These are phyloP conservation scores for Phalacrocorax carbo DNA, from an alignment of 2,113 vertebrate genomes.

Conservation along the genomic window DNA sequence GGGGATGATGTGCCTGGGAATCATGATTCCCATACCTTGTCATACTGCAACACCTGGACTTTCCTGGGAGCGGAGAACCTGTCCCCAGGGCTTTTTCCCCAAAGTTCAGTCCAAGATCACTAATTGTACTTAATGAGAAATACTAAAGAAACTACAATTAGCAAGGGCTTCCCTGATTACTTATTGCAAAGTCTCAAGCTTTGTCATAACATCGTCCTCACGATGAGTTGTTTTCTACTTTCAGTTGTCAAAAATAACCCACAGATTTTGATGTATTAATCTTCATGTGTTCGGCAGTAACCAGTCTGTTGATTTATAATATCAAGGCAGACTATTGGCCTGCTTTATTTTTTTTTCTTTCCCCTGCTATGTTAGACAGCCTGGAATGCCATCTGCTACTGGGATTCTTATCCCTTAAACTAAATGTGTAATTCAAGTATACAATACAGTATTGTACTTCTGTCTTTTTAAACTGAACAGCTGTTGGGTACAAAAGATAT, in stretches of 20 bases:
- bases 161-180: background rate
- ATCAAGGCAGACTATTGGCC: conserved; percentile 35
- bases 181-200: background rate
- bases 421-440: conserved; percentile 62
- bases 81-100: background rate
- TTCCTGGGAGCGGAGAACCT: background rate
- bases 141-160: background rate
- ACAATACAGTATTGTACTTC: conserved; percentile 62
- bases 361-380: conserved; percentile 45
- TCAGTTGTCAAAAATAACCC: background rate
- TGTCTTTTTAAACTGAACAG: conserved; percentile 64
- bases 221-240: background rate
- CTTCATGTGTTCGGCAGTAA: conserved; percentile 11
- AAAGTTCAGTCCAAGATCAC: background rate
- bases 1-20: background rate
- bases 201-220: background rate
- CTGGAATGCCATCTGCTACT: conserved; percentile 71
- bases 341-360: background rate
- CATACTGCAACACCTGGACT: background rate
- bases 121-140: background rate
- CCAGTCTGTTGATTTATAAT: conserved; percentile 62
- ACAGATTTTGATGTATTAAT: conserved; percentile 55
- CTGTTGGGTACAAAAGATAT: conserved; percentile 61
- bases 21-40: background rate
- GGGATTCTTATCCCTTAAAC: conserved; percentile 69